Evolutionary conservation across 1,140 invertebrate species (phyloP), one percentile per base, ranked within the genome.

Genomic region (Ctenoplectra terminalis): DNA sequence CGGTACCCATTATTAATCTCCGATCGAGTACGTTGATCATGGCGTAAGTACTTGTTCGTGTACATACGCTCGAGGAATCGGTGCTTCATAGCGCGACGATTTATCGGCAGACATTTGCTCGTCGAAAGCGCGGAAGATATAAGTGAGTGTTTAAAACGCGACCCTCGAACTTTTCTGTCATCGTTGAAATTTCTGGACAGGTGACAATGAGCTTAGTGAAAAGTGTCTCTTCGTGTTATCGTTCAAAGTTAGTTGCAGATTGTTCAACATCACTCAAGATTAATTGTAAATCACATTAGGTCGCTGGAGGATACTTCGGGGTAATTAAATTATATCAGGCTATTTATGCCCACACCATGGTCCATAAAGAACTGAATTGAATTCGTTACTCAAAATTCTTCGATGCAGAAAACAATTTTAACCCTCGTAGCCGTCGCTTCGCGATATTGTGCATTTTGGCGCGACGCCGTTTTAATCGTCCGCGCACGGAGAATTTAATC

Each of bases 131-230:
- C 26, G 70, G 29, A 29, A 72, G 23, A 61, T 84, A 87, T 60
- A 81, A 87, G 87, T 74, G 75, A 81, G 60, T 48, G 76, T 86
- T 87, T 84, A 64, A 84, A 81, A 73, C 37, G 37, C 60, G 52
- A 31, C 20, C 29, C 37, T 63, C 50, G 58, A 37, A 64, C 71
- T 46, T 58, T 46, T 40, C 73, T 83, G 74, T 66, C 74, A 61
- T 76, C 60, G 75, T 13, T 83, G 84, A 86, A 84, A 52, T 87
- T 87, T 87, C 83, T 86, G 58, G 69, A 79, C 74, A 75, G 46
- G 40, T 72, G 67, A 83, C 84, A 86, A 86, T 80, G 75, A 80
- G 48, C 54, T 15, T 34, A 48, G 71, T 50, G 52, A 87, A 87
- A 87, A 64, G 0, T n/a, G 23, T 9, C 4, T 40, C 40, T 40